Percentiles rank a stretch among this genome's conserved stretches.
Evolutionary conservation across 2,797 vertebrate genomes (phyloP).

Genomic region (Trachurus trachurus): DNA sequence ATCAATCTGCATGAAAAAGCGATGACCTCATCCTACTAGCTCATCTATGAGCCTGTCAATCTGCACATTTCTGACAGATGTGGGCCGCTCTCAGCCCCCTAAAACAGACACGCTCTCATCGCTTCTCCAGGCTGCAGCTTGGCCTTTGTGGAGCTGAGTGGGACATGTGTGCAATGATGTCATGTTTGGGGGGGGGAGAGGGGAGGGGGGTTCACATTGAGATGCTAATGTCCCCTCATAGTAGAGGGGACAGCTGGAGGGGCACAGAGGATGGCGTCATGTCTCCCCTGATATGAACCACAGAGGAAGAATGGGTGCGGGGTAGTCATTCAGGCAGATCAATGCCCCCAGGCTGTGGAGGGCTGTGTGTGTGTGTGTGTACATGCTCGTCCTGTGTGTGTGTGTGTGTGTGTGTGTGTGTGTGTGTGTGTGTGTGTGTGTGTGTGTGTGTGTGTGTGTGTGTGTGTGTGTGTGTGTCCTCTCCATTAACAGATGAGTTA

Average conservation of each 20-base stretch:
- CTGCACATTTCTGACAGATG: conserved; percentile 65
- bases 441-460: conserved; percentile 25
- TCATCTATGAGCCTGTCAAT: conserved; percentile 66
- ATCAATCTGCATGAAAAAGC: conserved; percentile 46
- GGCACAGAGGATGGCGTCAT: conserved; percentile 83
- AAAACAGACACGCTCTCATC: conserved; percentile 45
- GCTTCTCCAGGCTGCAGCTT: conserved; percentile 66
- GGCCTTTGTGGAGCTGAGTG: conserved; percentile 80
- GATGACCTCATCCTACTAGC: conserved; percentile 76
- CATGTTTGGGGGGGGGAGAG: conserved; percentile 70
- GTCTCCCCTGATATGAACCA: conserved; percentile 78
- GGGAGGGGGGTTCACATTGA: conserved; percentile 69
- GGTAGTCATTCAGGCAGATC: conserved; percentile 78
- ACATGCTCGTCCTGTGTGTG: not conserved
- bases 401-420: not conserved
- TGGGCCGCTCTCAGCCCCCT: not conserved
- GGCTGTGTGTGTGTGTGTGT: conserved; percentile 33
- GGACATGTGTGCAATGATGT: conserved; percentile 85
- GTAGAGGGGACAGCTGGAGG: conserved; percentile 83
- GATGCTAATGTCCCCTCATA: conserved; percentile 81
- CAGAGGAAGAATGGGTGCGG: conserved; percentile 60
- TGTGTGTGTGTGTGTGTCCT: not conserved
- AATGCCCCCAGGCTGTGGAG: conserved; percentile 66
- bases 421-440: not conserved
- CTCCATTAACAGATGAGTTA: conserved; percentile 79